Conservation (phyloP, 2,113 vertebrate genomes). For the Galemys pyrenaicus region DNA sequence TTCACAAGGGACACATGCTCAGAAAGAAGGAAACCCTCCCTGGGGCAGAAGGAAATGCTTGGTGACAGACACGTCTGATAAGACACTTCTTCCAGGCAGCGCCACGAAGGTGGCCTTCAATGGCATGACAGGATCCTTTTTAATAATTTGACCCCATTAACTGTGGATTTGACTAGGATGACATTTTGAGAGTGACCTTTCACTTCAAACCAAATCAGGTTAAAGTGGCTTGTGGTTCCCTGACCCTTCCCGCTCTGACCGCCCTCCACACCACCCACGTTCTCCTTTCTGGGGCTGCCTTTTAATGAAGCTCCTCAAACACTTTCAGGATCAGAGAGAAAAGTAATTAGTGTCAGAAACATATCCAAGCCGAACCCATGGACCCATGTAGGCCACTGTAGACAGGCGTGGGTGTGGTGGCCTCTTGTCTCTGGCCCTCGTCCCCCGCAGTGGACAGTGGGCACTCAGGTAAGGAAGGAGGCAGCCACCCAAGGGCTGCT, state of each 20-base stretch:
- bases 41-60: too few species aligned
- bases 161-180: too few species aligned
- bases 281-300: neutral
- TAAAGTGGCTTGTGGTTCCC: neutral
- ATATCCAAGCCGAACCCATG: too few species aligned
- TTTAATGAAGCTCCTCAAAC: neutral
- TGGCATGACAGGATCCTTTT: neutral
- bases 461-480: neutral
- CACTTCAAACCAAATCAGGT: too few species aligned
- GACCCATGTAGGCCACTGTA: neutral
- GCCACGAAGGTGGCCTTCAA: rapidly evolving
- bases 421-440: neutral
- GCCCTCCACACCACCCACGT: neutral
- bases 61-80: neutral
- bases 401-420: too few species aligned
- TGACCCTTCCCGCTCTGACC: neutral
- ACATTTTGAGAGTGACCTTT: too few species aligned
- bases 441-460: neutral
- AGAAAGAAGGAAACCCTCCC: neutral
- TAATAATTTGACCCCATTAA: neutral
- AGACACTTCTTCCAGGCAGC: neutral
- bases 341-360: too few species aligned
- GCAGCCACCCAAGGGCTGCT: too few species aligned
- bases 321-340: neutral
- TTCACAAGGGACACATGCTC: neutral